A percentile compares a stretch with the other conserved stretches of the same genome.
phyloP scores from a whole-genome alignment of 64 coral and sea anemone species.

The Montipora efflorescens region DNA sequence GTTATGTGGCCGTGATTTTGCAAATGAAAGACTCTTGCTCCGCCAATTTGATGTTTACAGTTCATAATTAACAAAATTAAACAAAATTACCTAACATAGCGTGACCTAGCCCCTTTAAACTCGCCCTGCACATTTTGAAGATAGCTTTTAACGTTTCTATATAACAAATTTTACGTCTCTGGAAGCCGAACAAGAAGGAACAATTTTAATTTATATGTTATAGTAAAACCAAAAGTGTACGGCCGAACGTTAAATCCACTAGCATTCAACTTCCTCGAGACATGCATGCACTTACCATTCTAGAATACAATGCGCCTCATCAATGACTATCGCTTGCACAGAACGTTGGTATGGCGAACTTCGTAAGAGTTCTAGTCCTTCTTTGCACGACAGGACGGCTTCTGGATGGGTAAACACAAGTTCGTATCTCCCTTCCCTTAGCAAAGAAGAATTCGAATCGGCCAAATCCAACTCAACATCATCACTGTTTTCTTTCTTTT shows the following conservation, averaged over 20 bases:
- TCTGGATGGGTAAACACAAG: not conserved
- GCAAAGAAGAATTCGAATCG: not conserved
- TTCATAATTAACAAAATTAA: too few species aligned
- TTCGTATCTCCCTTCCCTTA: not conserved
- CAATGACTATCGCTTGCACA: slow-evolving; percentile 44
- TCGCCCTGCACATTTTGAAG: too few species aligned
- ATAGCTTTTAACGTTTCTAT: too few species aligned
- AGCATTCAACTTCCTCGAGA: not conserved
- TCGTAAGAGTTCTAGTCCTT: not conserved
- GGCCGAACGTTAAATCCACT: not conserved
- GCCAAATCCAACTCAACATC: not conserved
- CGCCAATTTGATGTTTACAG: too few species aligned
- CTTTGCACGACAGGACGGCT: not conserved
- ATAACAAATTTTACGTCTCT: too few species aligned
- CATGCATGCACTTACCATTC: slow-evolving; percentile 38
- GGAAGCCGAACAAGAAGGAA: too few species aligned
- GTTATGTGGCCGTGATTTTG: too few species aligned
- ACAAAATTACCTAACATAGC: too few species aligned
- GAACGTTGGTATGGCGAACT: not conserved
- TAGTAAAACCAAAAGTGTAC: not conserved
- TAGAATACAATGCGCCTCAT: slow-evolving; percentile 57
- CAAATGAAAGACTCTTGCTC: too few species aligned
- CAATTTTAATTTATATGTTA: too few species aligned
- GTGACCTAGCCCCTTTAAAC: too few species aligned
- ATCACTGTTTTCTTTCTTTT: not conserved